Conservation (phyloP, 35 echinoderm and acorn worm species). For the Stichopus chloronotus region DNA sequence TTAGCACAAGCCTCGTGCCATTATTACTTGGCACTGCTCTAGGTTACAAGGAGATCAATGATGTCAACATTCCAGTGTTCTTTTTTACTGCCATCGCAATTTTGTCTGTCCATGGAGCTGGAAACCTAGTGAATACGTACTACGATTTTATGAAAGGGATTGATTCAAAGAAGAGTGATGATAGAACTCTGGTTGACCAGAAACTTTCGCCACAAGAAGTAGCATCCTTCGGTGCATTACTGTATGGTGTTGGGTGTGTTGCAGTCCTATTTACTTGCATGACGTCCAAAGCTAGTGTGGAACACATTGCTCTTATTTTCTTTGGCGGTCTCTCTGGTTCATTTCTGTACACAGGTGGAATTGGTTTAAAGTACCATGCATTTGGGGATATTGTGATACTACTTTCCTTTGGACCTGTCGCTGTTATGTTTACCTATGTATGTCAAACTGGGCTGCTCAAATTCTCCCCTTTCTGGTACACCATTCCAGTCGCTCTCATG, state of each 20-base stretch:
- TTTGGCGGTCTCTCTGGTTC: slow-evolving; percentile 92
- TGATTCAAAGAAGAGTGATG: slow-evolving; percentile 96
- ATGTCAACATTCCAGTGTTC: slow-evolving; percentile 45
- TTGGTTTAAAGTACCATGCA: slow-evolving; percentile 91
- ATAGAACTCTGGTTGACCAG: slow-evolving; percentile 87
- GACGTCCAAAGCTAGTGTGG: slow-evolving; percentile 83
- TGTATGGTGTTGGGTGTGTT: slow-evolving; percentile 88
- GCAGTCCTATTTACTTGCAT: slow-evolving; percentile 51
- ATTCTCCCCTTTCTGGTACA: slow-evolving; percentile 78
- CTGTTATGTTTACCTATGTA: slow-evolving; percentile 92
- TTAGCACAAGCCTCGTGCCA: slow-evolving; percentile 84
- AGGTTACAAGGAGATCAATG: slow-evolving; percentile 74
- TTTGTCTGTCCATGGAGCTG: slow-evolving; percentile 92
- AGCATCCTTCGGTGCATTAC: slow-evolving; percentile 77
- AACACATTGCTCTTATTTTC: slow-evolving; percentile 92
- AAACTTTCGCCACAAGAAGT: slow-evolving; percentile 76
- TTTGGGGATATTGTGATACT: slow-evolving; percentile 85
- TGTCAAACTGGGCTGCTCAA: slow-evolving; percentile 73
- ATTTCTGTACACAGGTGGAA: slow-evolving; percentile 95
- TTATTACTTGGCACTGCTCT: slow-evolving; percentile 83
- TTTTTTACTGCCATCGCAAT: slow-evolving; percentile 72
- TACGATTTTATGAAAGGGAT: slow-evolving; percentile 94
- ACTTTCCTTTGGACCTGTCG: slow-evolving; percentile 90
- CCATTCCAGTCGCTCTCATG: slow-evolving; percentile 87
- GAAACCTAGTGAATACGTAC: slow-evolving; percentile 95